These are phyloP conservation scores for Eulemur macaco DNA, from an alignment of 2,113 vertebrate genomes.

Conservation along the genomic window DNA sequence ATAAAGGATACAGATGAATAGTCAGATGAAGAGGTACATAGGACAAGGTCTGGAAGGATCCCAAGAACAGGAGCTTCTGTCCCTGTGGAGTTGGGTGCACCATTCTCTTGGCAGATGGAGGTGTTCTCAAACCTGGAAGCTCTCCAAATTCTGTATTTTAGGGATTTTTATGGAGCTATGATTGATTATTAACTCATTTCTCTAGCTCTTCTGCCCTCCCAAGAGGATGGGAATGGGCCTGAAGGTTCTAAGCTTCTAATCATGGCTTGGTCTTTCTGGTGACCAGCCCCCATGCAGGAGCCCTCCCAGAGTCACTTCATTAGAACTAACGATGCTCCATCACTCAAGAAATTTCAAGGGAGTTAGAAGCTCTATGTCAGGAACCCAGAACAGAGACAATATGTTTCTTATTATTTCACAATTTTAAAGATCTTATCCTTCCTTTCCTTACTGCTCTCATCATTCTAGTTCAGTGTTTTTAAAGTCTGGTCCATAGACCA, in stretches of 20 bases:
- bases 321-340: neutral
- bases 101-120: neutral
- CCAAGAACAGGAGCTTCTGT: neutral
- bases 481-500: neutral
- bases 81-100: too few species aligned
- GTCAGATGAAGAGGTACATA: neutral
- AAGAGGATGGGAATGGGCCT: neutral
- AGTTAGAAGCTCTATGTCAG: neutral
- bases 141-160: neutral
- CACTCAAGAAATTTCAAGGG: neutral
- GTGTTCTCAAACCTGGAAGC: too few species aligned
- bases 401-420: neutral
- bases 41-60: neutral
- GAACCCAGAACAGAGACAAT: neutral
- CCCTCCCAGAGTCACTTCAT: neutral
- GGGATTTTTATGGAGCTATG: too few species aligned
- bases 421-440: neutral
- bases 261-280: neutral
- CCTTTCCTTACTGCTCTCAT: neutral
- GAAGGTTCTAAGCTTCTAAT: neutral
- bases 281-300: neutral
- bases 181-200: neutral
- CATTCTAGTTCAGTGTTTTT: neutral
- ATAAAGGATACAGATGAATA: neutral
- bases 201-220: neutral